Percentiles rank a stretch among this genome's conserved stretches.
Conservation (phyloP, 2,888 invertebrate genomes). For the Cosmorhoe ocellata region DNA sequence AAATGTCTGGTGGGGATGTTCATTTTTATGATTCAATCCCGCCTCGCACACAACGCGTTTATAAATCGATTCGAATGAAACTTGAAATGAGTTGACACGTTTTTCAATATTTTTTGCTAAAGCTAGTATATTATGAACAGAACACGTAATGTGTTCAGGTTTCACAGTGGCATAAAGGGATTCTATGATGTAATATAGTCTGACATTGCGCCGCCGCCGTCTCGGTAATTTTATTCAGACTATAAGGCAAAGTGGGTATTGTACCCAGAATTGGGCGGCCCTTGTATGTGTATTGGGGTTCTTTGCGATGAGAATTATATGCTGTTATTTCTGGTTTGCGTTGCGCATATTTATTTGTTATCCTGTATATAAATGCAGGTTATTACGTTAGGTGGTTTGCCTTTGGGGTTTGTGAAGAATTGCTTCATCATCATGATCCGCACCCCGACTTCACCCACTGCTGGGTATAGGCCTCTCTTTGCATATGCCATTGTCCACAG, state of each 20-base stretch:
- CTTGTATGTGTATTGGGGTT: constrained; percentile 29
- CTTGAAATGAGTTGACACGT: too few species aligned
- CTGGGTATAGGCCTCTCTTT: too few species aligned
- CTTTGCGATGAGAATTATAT: constrained; percentile 28
- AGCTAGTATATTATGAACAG: too few species aligned
- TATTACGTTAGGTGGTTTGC: neutral
- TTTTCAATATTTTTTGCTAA: neutral
- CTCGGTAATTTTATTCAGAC: constrained; percentile 36
- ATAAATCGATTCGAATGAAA: too few species aligned
- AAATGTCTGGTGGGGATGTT: too few species aligned
- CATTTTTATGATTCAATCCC: too few species aligned
- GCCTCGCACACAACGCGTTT: too few species aligned
- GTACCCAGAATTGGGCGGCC: constrained; percentile 29
- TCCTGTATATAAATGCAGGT: constrained; percentile 1
- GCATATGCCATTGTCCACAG: neutral
- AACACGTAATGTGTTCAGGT: too few species aligned
- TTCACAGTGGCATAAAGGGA: too few species aligned
- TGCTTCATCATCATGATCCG: too few species aligned
- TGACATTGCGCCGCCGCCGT: constrained; percentile 3
- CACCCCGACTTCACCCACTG: too few species aligned
- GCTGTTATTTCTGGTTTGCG: constrained; percentile 25
- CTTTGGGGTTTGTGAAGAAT: neutral
- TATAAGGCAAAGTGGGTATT: constrained; percentile 31
- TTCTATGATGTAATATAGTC: too few species aligned
- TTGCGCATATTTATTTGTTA: constrained; percentile 1